These are phyloP conservation scores for Stenolophus ochropezus DNA, from an alignment of 2,888 invertebrate genomes.

Conservation along the genomic window DNA sequence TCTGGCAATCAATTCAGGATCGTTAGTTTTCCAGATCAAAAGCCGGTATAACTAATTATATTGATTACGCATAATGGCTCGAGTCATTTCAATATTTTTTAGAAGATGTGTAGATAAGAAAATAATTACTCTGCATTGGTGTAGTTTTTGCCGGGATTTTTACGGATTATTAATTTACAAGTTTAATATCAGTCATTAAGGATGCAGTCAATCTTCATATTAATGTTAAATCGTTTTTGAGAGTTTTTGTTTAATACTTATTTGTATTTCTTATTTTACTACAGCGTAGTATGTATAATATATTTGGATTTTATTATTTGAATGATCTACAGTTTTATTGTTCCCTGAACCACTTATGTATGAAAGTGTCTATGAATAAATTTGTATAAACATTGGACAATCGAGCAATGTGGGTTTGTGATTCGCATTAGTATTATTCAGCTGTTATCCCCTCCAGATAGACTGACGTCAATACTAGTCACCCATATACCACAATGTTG, in stretches of 20 bases:
- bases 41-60: slow-evolving; percentile 4
- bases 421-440: slow-evolving; percentile 31
- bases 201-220: background rate
- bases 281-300: too few species aligned
- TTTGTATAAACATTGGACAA: slow-evolving; percentile 4
- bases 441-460: background rate
- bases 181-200: slow-evolving; percentile 18
- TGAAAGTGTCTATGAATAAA: too few species aligned
- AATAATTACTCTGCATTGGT: slow-evolving; percentile 6
- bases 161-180: slow-evolving; percentile 10
- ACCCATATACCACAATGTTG: background rate
- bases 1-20: background rate
- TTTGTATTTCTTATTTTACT: too few species aligned
- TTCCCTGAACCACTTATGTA: too few species aligned
- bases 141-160: background rate
- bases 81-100: slow-evolving; percentile 17
- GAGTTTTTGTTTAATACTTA: too few species aligned
- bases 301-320: too few species aligned
- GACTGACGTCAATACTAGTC: slow-evolving; percentile 31
- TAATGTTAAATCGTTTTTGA: too few species aligned
- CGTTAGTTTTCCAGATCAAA: background rate
- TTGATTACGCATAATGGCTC: slow-evolving; percentile 3
- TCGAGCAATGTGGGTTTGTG: slow-evolving; percentile 28
- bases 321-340: too few species aligned
- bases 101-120: slow-evolving; percentile 19